phyloP scores from a whole-genome alignment of 2,113 vertebrate species.

The Paradoxurus hermaphroditus region DNA sequence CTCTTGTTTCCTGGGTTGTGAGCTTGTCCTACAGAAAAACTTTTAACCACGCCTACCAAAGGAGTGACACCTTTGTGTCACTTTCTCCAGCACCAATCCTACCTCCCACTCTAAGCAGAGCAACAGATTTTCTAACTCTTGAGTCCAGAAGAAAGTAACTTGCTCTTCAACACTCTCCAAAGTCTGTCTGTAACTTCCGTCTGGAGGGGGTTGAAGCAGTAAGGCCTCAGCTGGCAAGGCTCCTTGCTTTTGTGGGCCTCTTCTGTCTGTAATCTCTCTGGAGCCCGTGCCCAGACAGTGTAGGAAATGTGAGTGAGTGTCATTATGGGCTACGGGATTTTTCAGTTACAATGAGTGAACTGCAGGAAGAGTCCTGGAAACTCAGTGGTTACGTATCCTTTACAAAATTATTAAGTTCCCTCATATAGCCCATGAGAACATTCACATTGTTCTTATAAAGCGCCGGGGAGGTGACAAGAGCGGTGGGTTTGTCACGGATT shows the following conservation, averaged over 20 bases:
- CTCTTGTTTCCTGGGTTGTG: neutral
- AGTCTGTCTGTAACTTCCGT: neutral
- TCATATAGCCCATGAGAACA: neutral
- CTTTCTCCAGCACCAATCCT: neutral
- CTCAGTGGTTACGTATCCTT: neutral
- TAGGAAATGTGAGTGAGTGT: neutral
- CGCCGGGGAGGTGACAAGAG: accelerated
- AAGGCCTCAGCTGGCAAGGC: neutral
- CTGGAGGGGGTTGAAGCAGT: neutral
- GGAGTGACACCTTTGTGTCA: neutral
- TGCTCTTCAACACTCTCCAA: neutral
- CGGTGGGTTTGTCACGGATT: neutral
- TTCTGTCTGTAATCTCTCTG: neutral
- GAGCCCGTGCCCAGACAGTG: too few species aligned
- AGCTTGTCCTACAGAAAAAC: neutral
- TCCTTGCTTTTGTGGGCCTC: neutral
- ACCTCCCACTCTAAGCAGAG: neutral
- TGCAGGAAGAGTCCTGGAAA: neutral
- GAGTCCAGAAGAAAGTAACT: neutral
- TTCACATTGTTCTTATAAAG: neutral
- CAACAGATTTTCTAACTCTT: neutral
- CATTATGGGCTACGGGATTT: neutral
- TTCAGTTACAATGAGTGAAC: neutral
- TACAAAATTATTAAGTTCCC: neutral
- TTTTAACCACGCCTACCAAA: too few species aligned